Evolutionary conservation across 2,888 invertebrate species (phyloP).

Genomic region (Ormyrus thymus): DNA sequence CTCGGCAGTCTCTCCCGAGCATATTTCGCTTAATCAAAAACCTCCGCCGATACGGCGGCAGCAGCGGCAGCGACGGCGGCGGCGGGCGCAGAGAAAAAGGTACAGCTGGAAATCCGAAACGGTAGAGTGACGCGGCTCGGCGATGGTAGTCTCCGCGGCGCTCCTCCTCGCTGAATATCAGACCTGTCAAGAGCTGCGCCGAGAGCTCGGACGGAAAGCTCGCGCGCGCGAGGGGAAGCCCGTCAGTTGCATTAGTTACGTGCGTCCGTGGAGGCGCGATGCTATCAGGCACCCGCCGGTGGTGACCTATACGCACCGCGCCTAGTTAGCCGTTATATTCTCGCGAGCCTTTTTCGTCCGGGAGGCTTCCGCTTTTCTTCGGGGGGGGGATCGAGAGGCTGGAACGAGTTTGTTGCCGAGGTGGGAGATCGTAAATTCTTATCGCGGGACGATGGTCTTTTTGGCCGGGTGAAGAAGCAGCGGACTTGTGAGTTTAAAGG

Average conservation of each 20-base stretch:
- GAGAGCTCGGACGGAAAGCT: not conserved
- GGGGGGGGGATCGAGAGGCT: not conserved
- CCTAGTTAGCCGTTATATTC: conserved; percentile 71
- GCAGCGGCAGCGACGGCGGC: too few species aligned
- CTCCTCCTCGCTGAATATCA: conserved; percentile 15
- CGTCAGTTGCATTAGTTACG: conserved; percentile 37
- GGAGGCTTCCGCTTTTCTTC: conserved; percentile 33
- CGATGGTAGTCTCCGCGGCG: not conserved
- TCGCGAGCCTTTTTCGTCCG: conserved; percentile 45
- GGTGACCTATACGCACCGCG: conserved; percentile 63
- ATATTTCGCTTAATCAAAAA: not conserved
- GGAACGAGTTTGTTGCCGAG: conserved; percentile 22
- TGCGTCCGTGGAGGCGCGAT: not conserved
- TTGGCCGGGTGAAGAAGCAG: not conserved
- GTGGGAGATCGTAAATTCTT: conserved; percentile 24
- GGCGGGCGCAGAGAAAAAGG: too few species aligned
- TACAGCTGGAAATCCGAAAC: not conserved
- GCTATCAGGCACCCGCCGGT: not conserved
- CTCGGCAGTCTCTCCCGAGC: too few species aligned
- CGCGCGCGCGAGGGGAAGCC: conserved; percentile 3
- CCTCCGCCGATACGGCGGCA: too few species aligned
- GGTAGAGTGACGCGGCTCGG: not conserved
- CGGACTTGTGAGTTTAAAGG: not conserved
- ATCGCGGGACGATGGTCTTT: conserved; percentile 12
- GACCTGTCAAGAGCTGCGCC: conserved; percentile 28